Evolutionary conservation across 2,113 vertebrate genomes (phyloP).

Genomic region (Plotosus lineatus): DNA sequence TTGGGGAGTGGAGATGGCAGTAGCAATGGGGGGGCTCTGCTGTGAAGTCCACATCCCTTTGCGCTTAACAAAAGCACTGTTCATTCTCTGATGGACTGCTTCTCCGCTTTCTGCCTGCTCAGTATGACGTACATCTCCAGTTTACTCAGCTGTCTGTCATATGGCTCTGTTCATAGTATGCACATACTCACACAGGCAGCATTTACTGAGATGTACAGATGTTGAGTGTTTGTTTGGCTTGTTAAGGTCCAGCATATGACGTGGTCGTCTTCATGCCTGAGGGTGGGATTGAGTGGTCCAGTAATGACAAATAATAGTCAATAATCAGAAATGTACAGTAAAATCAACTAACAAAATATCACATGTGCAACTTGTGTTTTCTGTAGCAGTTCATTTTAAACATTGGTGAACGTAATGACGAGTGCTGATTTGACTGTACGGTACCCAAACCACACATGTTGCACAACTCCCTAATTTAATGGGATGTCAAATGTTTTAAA

Average conservation of each 20-base stretch:
- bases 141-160: constrained; percentile 57
- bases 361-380: neutral
- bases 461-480: constrained; percentile 5
- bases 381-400: constrained; percentile 11
- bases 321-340: neutral
- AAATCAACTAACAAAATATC: neutral
- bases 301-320: constrained; percentile 10
- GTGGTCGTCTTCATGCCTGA: constrained; percentile 10
- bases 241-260: constrained; percentile 7
- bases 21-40: constrained; percentile 13
- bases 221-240: constrained; percentile 32
- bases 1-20: constrained; percentile 27
- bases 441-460: neutral
- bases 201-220: constrained; percentile 31
- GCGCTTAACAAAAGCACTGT: constrained; percentile 45
- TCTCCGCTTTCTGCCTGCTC: constrained; percentile 19
- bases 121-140: constrained; percentile 6
- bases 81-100: constrained; percentile 27
- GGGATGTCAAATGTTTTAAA: constrained; percentile 1
- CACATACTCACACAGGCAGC: constrained; percentile 9
- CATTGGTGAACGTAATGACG: constrained; percentile 2
- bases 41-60: constrained; percentile 5
- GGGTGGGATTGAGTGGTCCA: neutral
- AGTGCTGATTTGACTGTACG: neutral
- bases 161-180: constrained; percentile 23